phyloP scores from a whole-genome alignment of 1,140 invertebrate species.

The Hyles vespertilio region DNA sequence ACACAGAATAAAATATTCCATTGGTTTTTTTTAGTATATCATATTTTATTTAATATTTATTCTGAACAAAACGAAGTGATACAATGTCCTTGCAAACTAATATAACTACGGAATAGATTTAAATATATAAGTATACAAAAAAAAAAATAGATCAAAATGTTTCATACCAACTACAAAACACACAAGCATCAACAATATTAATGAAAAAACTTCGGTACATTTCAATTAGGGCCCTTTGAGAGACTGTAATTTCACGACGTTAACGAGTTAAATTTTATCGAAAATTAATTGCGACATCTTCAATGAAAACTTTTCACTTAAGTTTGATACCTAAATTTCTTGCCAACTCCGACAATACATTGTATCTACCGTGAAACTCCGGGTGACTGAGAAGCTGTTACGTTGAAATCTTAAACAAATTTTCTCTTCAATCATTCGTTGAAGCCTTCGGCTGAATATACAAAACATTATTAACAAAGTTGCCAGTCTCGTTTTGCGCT shows the following conservation, averaged over 20 bases:
- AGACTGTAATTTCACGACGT: constrained; percentile 63
- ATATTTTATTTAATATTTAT: too few species aligned
- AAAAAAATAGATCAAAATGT: too few species aligned
- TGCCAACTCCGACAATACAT: constrained; percentile 47
- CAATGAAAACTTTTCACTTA: constrained; percentile 65
- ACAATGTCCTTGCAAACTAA: too few species aligned
- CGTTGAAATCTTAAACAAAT: constrained; percentile 41
- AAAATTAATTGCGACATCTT: constrained; percentile 75
- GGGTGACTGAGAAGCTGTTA: constrained; percentile 33
- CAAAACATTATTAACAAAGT: constrained; percentile 31
- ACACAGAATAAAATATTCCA: neutral
- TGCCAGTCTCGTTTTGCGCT: constrained; percentile 18
- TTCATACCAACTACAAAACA: neutral
- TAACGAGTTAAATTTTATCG: constrained; percentile 73
- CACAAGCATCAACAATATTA: constrained; percentile 28
- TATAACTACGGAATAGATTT: too few species aligned
- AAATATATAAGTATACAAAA: too few species aligned
- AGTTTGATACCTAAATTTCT: constrained; percentile 65
- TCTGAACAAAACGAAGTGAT: too few species aligned
- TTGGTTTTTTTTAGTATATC: neutral
- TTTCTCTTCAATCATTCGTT: constrained; percentile 39
- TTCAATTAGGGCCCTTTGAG: constrained; percentile 62
- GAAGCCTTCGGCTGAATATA: constrained; percentile 22
- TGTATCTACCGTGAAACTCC: constrained; percentile 30
- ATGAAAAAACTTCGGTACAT: constrained; percentile 69